A percentile compares a stretch with the other conserved stretches of the same genome.
Evolutionary conservation across 2,888 invertebrate species (phyloP).

Genomic region (Tetranychus piercei): DNA sequence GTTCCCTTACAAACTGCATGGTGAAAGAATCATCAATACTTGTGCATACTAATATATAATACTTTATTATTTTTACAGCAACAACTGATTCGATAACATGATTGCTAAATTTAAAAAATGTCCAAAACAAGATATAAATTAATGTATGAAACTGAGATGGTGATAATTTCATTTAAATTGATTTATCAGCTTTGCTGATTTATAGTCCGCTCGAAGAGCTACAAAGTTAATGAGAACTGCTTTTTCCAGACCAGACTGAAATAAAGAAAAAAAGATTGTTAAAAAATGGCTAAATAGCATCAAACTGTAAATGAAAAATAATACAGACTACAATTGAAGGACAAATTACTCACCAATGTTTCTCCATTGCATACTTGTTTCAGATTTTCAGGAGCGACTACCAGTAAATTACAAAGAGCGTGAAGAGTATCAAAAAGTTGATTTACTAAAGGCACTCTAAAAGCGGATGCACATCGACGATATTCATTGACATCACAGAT

Average conservation of each 20-base stretch:
- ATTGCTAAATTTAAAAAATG: background rate
- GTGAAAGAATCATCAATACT: background rate
- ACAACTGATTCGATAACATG: background rate
- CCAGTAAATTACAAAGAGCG: slow-evolving; percentile 78
- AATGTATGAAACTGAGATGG: background rate
- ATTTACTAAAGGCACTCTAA: slow-evolving; percentile 55
- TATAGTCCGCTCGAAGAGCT: slow-evolving; percentile 80
- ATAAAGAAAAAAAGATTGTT: slow-evolving; percentile 32
- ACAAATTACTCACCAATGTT: slow-evolving; percentile 48
- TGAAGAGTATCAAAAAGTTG: slow-evolving; percentile 87
- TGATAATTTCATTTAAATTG: slow-evolving; percentile 23
- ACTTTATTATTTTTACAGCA: background rate
- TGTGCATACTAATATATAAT: background rate
- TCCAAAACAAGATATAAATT: background rate
- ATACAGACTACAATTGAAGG: background rate
- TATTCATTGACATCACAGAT: slow-evolving; percentile 97
- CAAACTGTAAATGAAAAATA: slow-evolving; percentile 1
- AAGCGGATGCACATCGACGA: slow-evolving; percentile 62
- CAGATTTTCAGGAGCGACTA: slow-evolving; percentile 87
- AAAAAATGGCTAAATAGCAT: slow-evolving; percentile 12
- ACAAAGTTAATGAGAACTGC: slow-evolving; percentile 77
- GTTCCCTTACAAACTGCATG: too few relatives aligned
- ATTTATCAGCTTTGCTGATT: slow-evolving; percentile 32
- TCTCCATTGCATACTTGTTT: slow-evolving; percentile 86
- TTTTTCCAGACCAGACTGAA: slow-evolving; percentile 69